Percentiles rank a stretch among this genome's conserved stretches.
phyloP scores from a whole-genome alignment of 2,888 invertebrate species.

The Odontocerum albicorne region DNA sequence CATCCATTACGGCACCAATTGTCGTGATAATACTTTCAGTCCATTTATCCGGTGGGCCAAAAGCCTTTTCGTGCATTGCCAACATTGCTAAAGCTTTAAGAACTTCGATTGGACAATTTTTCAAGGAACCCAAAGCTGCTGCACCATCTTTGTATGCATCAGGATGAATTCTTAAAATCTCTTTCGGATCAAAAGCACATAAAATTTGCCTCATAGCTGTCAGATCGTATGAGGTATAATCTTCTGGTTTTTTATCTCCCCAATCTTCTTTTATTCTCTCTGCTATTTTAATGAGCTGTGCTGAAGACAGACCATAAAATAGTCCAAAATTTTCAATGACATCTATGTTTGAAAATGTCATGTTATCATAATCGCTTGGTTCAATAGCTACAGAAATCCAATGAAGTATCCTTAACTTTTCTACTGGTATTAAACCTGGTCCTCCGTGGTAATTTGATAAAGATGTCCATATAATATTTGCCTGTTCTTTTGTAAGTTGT shows the following conservation, averaged over 20 bases:
- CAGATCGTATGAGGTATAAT: constrained; percentile 60
- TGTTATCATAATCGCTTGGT: constrained; percentile 53
- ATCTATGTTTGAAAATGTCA: constrained; percentile 56
- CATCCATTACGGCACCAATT: constrained; percentile 51
- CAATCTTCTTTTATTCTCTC: constrained; percentile 56
- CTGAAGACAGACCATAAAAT: constrained; percentile 48
- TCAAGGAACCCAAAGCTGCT: constrained; percentile 49
- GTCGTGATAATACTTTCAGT: constrained; percentile 43
- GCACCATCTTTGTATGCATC: constrained; percentile 57
- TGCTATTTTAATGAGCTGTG: constrained; percentile 53
- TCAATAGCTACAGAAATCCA: constrained; percentile 55
- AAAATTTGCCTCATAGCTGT: constrained; percentile 56
- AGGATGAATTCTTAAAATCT: constrained; percentile 57
- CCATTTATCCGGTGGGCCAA: constrained; percentile 51
- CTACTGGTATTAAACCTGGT: constrained; percentile 49
- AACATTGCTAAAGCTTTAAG: constrained; percentile 52
- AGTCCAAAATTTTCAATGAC: constrained; percentile 59
- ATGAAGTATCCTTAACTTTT: constrained; percentile 47
- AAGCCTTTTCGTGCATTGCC: constrained; percentile 49
- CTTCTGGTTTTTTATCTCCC: constrained; percentile 55
- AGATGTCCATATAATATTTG: constrained; percentile 48
- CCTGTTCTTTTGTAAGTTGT: constrained; percentile 42
- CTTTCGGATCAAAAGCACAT: constrained; percentile 58
- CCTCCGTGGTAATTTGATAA: constrained; percentile 45
- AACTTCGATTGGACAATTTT: constrained; percentile 49